Base-by-base conservation (phyloP, 1,140 invertebrate genomes). In the Proctacanthus coquilletti region DNA sequence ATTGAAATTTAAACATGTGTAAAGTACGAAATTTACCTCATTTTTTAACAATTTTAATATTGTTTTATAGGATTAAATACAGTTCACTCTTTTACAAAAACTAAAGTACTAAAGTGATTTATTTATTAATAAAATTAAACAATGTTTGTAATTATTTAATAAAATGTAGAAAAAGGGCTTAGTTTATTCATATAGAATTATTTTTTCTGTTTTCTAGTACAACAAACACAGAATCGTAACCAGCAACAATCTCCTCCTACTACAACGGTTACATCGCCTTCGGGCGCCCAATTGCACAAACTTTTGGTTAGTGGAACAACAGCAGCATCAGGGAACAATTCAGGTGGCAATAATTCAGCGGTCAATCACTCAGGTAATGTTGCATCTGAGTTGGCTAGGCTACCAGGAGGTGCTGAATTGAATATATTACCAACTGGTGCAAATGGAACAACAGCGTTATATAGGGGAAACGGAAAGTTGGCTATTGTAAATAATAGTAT, bases 321-420 rank as follows among this genome's bases (percentile, higher is more conserved):
- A 15, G 31, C 38, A 3, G 20, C 13, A 11, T 5, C 17, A 5
- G 21, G 17, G 2, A 10, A 15, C 3, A 21, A 8, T n/a, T 11
- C 5, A 10, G 20, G 5, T 18, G 18, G 10, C 4, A 14, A 19
- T 18, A 34, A 20, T 17, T 18, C 13, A 18, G 15, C 5, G 4
- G 20, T 19, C 19, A 17, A 11, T 10, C 14, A 21, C 8, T 9
- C n/a, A 6, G 27, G 14, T 13, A 39, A 19, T 21, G n/a, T 15
- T 23, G 18, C 38, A 17, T n/a, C 11, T 11, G 38, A 39, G 34
- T 15, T 34, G 5, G 21, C 19, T 14, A 20, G 38, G n/a, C 29
- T 39, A 25, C 38, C 38, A 17, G 38, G 38, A 17, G 38, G 38
- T 10, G 38, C 38, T 25, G 38, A 39, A 34, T 14, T 39, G 17